Conservation (phyloP, 1,140 invertebrate species). For the Dryas iulia region DNA sequence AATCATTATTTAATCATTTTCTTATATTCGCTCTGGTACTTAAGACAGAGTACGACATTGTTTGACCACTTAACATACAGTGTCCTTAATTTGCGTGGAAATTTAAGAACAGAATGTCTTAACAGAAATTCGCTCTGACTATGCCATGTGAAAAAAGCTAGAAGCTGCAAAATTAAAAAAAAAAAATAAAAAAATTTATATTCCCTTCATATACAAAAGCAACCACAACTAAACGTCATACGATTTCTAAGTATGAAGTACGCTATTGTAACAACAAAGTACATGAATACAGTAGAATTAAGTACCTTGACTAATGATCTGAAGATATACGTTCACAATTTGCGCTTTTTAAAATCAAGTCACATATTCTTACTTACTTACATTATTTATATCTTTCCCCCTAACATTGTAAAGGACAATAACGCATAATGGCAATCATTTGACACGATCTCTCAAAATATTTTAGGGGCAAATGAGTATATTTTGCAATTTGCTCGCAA, state of each 20-base stretch:
- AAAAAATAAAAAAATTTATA: too few species aligned
- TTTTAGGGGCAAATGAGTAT: conserved; percentile 53
- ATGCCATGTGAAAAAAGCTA: too few species aligned
- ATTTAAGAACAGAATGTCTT: too few species aligned
- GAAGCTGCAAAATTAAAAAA: too few species aligned
- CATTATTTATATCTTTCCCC: background rate
- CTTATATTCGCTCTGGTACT: too few species aligned
- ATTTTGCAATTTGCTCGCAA: conserved; percentile 31
- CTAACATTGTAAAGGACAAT: conserved; percentile 41
- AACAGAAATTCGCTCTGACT: too few species aligned
- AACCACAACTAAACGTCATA: background rate
- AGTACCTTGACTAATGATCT: conserved; percentile 69
- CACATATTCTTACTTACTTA: background rate
- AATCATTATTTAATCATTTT: too few species aligned
- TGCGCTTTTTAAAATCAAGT: conserved; percentile 20
- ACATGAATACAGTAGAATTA: conserved; percentile 37
- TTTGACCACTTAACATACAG: too few species aligned
- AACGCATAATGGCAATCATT: conserved; percentile 63
- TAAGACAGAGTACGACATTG: too few species aligned
- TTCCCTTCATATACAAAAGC: background rate
- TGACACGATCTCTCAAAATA: conserved; percentile 71
- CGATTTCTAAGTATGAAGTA: background rate
- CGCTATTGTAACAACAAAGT: conserved; percentile 8
- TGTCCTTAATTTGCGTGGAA: too few species aligned
- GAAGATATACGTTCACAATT: conserved; percentile 53